A percentile compares a stretch with the other conserved stretches of the same genome.
Evolutionary conservation across 2,888 invertebrate genomes (phyloP).

Genomic region (Scaptomyza parva): DNA sequence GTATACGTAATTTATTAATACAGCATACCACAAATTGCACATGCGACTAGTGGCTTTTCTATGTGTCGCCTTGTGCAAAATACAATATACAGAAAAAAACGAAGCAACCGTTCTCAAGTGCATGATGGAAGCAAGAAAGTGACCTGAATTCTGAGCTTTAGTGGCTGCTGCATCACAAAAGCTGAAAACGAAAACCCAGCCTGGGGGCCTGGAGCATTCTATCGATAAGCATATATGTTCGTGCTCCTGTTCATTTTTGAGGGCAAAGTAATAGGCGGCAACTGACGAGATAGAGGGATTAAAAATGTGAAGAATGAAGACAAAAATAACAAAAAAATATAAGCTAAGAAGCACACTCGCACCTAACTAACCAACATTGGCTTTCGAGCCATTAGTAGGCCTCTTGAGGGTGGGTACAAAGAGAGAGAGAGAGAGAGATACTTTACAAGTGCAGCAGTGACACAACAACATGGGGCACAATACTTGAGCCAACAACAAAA

Average conservation of each 20-base stretch:
- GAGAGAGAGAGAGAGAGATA: conserved; percentile 62
- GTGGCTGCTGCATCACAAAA: conserved; percentile 26
- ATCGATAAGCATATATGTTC: conserved; percentile 41
- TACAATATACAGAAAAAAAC: not conserved
- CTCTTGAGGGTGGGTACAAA: conserved; percentile 54
- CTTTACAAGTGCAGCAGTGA: conserved; percentile 72
- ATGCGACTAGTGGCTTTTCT: conserved; percentile 31
- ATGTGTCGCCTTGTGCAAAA: not conserved
- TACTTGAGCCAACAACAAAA: conserved; percentile 65
- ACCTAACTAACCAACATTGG: conserved; percentile 43
- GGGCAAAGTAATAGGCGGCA: conserved; percentile 56
- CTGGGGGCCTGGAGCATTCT: conserved; percentile 24
- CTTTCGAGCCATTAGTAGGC: conserved; percentile 75
- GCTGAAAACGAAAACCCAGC: conserved; percentile 55
- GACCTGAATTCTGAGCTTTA: conserved; percentile 56
- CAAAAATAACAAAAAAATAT: not conserved
- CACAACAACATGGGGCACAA: conserved; percentile 23
- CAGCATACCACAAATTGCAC: conserved; percentile 38
- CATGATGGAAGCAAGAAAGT: conserved; percentile 29
- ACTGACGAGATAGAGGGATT: conserved; percentile 34
- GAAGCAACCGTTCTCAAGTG: conserved; percentile 23
- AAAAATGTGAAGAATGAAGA: not conserved
- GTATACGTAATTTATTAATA: conserved; percentile 51
- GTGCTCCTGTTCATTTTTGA: conserved; percentile 28
- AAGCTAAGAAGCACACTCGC: conserved; percentile 16